Conservation (phyloP, 2,113 vertebrate species). For the Lipophrys pholis region DNA sequence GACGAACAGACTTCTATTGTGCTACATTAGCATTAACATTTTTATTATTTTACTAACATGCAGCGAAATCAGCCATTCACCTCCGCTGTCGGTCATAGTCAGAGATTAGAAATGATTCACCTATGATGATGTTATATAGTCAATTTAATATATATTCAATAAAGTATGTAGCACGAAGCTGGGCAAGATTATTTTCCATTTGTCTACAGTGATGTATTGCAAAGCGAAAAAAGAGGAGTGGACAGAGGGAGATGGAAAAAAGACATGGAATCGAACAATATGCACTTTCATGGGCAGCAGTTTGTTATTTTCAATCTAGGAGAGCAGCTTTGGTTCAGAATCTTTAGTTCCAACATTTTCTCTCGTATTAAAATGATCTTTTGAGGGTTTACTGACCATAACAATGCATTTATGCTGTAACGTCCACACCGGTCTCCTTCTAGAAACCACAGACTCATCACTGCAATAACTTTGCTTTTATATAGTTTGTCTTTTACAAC, state of each 20-base stretch:
- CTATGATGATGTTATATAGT: slow-evolving; percentile 65
- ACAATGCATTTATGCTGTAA: slow-evolving; percentile 52
- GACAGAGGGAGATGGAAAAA: not conserved
- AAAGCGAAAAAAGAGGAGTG: slow-evolving; percentile 45
- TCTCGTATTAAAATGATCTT: slow-evolving; percentile 39
- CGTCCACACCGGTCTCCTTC: slow-evolving; percentile 15
- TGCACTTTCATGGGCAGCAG: slow-evolving; percentile 84
- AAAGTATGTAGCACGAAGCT: slow-evolving; percentile 70
- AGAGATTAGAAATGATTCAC: slow-evolving; percentile 61
- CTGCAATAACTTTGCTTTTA: slow-evolving; percentile 65
- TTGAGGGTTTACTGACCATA: slow-evolving; percentile 52
- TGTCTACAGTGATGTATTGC: slow-evolving; percentile 56
- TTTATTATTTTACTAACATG: slow-evolving; percentile 62
- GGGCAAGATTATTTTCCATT: slow-evolving; percentile 60
- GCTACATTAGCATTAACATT: slow-evolving; percentile 85
- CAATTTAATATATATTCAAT: slow-evolving; percentile 76
- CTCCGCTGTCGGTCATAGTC: slow-evolving; percentile 30
- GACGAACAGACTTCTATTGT: slow-evolving; percentile 76
- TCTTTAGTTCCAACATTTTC: slow-evolving; percentile 38
- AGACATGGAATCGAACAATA: slow-evolving; percentile 73
- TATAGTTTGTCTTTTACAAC: slow-evolving; percentile 14
- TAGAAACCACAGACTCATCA: slow-evolving; percentile 21
- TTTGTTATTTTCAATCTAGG: slow-evolving; percentile 29
- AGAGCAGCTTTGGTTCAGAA: slow-evolving; percentile 32
- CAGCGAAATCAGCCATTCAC: slow-evolving; percentile 56